These are phyloP conservation scores for Stenurella melanura DNA, from an alignment of 2,888 invertebrate genomes.

Conservation along the genomic window DNA sequence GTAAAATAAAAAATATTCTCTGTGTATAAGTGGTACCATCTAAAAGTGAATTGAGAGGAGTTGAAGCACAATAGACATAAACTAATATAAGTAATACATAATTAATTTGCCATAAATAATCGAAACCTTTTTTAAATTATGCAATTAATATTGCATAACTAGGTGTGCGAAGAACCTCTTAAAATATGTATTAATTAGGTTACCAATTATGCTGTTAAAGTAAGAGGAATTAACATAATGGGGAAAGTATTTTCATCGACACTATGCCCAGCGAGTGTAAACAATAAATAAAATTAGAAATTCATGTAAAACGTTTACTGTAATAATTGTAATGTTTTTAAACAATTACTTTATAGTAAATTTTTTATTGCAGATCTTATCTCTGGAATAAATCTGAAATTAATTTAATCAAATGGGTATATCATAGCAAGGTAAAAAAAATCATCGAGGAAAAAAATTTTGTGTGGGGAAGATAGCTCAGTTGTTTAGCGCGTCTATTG, in stretches of 20 bases:
- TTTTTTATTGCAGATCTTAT: neutral
- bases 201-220: neutral
- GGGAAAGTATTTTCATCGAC: conserved; percentile 41
- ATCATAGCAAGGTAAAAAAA: too few relatives aligned
- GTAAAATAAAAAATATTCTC: too few relatives aligned
- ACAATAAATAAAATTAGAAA: conserved; percentile 37
- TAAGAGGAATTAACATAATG: conserved; percentile 30
- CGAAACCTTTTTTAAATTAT: neutral
- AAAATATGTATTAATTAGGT: neutral
- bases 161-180: neutral
- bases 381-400: neutral
- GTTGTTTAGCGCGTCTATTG: too few relatives aligned
- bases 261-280: conserved; percentile 37
- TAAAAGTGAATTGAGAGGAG: too few relatives aligned
- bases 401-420: too few relatives aligned
- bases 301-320: conserved; percentile 32
- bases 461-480: too few relatives aligned
- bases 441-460: too few relatives aligned
- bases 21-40: too few relatives aligned
- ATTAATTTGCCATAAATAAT: too few relatives aligned
- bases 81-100: too few relatives aligned
- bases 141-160: too few relatives aligned
- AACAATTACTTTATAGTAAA: neutral
- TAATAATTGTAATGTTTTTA: conserved; percentile 8
- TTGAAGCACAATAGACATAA: too few relatives aligned